phyloP scores from a whole-genome alignment of 2,888 invertebrate genomes.

The Eupithecia exiguata region DNA sequence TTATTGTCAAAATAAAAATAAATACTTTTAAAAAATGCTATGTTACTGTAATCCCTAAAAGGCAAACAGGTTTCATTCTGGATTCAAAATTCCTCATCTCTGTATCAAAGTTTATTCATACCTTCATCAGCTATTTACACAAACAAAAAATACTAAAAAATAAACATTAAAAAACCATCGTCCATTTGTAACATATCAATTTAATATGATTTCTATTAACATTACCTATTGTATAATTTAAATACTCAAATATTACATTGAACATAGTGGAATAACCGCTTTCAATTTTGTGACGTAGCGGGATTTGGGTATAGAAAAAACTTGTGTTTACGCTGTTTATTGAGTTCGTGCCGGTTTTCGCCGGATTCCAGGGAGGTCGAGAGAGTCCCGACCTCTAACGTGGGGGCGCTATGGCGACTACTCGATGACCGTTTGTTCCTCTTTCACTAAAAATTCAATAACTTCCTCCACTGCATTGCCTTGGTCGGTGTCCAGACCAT shows the following conservation, averaged over 20 bases:
- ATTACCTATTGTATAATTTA: constrained; percentile 79
- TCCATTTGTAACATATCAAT: constrained; percentile 81
- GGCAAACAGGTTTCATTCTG: constrained; percentile 26
- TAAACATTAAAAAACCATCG: constrained; percentile 72
- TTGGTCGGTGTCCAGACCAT: constrained; percentile 92
- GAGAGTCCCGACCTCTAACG: constrained; percentile 64
- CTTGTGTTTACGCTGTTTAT: constrained; percentile 48
- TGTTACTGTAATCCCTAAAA: constrained; percentile 6
- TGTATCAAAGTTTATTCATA: constrained; percentile 65
- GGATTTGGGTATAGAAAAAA: constrained; percentile 69
- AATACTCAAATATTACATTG: constrained; percentile 71
- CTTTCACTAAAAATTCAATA: constrained; percentile 99
- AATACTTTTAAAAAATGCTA: no score
- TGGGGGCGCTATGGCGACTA: constrained; percentile 78
- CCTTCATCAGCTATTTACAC: constrained; percentile 57
- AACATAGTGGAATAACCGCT: constrained; percentile 61
- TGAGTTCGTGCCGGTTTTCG: constrained; percentile 44
- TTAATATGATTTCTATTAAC: constrained; percentile 81
- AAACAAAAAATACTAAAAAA: constrained; percentile 56
- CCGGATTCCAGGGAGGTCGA: constrained; percentile 61
- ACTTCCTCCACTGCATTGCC: constrained; percentile 96
- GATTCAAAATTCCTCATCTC: constrained; percentile 57
- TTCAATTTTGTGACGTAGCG: constrained; percentile 46
- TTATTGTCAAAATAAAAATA: no score
- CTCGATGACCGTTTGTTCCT: constrained; percentile 93